phyloP scores from a whole-genome alignment of 2,113 vertebrate genomes.

The Nycticorax nycticorax region DNA sequence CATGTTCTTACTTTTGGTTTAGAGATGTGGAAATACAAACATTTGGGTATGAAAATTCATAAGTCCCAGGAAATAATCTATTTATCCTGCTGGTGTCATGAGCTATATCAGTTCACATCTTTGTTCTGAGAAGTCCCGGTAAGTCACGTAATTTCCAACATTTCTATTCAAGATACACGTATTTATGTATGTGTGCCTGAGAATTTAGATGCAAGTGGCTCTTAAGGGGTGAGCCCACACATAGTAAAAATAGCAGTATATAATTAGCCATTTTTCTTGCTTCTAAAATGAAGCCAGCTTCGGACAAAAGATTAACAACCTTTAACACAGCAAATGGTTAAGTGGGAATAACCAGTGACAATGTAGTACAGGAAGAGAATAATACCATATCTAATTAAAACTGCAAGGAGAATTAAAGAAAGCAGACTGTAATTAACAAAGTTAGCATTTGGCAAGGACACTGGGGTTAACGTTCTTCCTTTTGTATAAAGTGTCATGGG shows the following conservation, averaged over 20 bases:
- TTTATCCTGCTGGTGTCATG: background rate
- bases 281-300: background rate
- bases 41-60: background rate
- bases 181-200: background rate
- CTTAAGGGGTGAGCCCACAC: background rate
- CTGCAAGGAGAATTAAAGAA: constrained; percentile 35
- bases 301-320: constrained; percentile 1
- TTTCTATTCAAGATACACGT: background rate
- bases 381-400: constrained; percentile 47
- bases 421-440: constrained; percentile 19
- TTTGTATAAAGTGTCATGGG: constrained; percentile 33
- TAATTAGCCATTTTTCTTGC: background rate
- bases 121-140: background rate
- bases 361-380: constrained; percentile 8
- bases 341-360: constrained; percentile 21
- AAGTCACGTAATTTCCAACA: background rate
- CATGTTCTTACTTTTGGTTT: background rate
- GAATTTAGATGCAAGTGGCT: background rate
- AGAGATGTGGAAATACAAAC: background rate
- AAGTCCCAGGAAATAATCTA: background rate
- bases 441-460: constrained; percentile 48
- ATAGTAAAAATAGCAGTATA: background rate
- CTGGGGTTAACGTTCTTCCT: background rate
- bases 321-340: constrained; percentile 41
- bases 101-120: background rate